Percentiles rank a stretch among this genome's conserved stretches.
Evolutionary conservation across 1,140 invertebrate species (phyloP).

Genomic region (Ceratitis capitata): DNA sequence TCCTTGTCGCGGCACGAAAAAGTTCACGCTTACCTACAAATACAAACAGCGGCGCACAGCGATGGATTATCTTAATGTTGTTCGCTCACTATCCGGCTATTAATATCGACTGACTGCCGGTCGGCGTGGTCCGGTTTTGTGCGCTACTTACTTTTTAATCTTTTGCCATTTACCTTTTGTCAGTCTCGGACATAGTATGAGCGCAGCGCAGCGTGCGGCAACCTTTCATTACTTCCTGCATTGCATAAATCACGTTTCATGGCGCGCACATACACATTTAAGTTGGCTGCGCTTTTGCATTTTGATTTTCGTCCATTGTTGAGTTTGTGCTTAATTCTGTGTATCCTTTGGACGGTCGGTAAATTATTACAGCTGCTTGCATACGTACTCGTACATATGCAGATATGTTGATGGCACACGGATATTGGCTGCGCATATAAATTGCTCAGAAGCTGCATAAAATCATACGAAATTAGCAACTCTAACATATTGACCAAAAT

Average conservation of each 20-base stretch:
- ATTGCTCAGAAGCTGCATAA: not conserved
- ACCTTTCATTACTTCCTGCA: conserved; percentile 17
- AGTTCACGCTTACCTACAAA: not conserved
- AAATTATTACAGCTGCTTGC: not conserved
- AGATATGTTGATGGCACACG: not conserved
- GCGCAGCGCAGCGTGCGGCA: not conserved
- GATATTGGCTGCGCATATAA: not conserved
- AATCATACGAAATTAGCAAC: conserved; percentile 20
- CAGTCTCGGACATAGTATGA: not conserved
- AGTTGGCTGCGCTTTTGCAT: not conserved
- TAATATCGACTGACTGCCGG: conserved; percentile 14
- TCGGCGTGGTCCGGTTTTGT: not conserved
- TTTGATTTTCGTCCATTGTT: not conserved
- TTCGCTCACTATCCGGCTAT: conserved; percentile 9
- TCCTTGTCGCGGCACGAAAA: not conserved
- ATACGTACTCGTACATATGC: not conserved
- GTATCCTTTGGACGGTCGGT: not conserved
- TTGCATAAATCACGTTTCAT: not conserved
- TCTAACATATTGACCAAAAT: not conserved
- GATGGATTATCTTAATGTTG: conserved; percentile 32
- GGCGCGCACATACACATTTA: not conserved
- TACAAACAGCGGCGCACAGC: not conserved
- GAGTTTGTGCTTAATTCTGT: not conserved
- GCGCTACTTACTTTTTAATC: not conserved
- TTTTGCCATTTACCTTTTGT: not conserved